These are phyloP conservation scores for Chionis minor DNA, from an alignment of 2,113 vertebrate genomes.

Conservation along the genomic window DNA sequence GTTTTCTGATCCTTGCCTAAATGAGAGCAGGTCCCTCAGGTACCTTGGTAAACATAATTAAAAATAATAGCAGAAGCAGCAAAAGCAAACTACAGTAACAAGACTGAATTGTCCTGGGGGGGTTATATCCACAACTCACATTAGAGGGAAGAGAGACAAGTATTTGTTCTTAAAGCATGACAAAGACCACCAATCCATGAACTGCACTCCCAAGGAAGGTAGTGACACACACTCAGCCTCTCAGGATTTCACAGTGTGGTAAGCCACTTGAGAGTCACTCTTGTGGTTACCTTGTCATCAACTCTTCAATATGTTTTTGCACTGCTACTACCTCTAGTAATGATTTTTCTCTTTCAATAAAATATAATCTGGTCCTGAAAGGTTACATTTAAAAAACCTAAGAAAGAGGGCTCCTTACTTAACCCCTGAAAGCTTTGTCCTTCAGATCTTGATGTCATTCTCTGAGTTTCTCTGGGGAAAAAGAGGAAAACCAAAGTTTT, in stretches of 20 bases:
- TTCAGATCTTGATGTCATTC: background rate
- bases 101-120: background rate
- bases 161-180: background rate
- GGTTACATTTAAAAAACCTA: background rate
- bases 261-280: background rate
- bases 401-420: background rate
- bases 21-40: background rate
- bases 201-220: fast-evolving
- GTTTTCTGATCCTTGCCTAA: background rate
- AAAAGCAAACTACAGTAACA: background rate
- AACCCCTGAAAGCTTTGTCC: background rate
- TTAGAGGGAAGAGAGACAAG: background rate
- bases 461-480: background rate
- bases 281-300: background rate
- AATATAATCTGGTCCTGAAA: background rate
- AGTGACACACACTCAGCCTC: background rate
- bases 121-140: background rate
- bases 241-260: background rate
- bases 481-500: background rate
- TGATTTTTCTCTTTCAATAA: background rate
- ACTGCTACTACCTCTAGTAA: background rate
- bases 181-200: background rate
- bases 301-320: background rate
- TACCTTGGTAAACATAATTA: background rate
- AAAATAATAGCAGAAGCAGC: background rate